A percentile compares a stretch with the other conserved stretches of the same genome.
Evolutionary conservation across 2,797 vertebrate genomes (phyloP).

Genomic region (Euphonia xanthogaster): DNA sequence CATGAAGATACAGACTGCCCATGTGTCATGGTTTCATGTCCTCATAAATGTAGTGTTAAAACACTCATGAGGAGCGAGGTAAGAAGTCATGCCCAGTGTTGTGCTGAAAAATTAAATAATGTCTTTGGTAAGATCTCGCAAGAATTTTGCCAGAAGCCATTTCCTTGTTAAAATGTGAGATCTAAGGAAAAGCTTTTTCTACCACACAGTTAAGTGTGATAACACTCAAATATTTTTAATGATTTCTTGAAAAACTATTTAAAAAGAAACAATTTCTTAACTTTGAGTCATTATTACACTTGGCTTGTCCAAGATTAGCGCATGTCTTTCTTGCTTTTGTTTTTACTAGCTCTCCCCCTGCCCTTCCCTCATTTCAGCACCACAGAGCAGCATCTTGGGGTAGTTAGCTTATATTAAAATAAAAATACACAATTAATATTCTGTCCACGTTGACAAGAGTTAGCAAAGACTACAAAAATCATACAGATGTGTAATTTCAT

Average conservation of each 20-base stretch:
- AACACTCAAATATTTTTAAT: not conserved
- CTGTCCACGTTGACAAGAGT: not conserved
- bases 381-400: not conserved
- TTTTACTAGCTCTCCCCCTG: not conserved
- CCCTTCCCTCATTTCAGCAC: not conserved
- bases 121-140: not conserved
- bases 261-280: not conserved
- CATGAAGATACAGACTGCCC: conserved; percentile 95
- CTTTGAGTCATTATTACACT: conserved; percentile 33
- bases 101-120: not conserved
- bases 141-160: conserved; percentile 27
- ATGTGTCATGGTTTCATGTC: conserved; percentile 90
- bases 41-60: conserved; percentile 92
- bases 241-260: not conserved
- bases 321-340: conserved; percentile 21
- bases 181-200: conserved; percentile 31
- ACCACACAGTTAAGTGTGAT: conserved; percentile 14
- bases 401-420: not conserved
- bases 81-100: conserved; percentile 46
- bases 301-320: not conserved
- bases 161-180: not conserved
- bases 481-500: not conserved
- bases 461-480: not conserved
- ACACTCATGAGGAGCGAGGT: conserved; percentile 94
- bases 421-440: not conserved